These are phyloP conservation scores for Ophion obscuratus DNA, from an alignment of 2,888 invertebrate species.

Conservation along the genomic window DNA sequence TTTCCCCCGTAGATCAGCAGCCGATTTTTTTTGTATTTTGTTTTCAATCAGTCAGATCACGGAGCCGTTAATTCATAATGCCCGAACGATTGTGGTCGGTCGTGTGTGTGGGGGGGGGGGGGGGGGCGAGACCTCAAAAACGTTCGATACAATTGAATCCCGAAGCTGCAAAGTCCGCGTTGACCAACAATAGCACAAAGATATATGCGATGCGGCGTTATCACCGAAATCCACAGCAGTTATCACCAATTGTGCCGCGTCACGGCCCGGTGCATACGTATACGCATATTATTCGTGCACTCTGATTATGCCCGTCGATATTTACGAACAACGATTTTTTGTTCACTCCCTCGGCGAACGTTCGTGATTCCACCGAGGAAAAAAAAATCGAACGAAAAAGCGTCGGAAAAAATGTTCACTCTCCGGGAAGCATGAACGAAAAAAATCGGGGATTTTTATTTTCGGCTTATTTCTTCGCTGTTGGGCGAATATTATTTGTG, in stretches of 20 bases:
- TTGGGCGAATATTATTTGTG: background rate
- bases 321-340: conserved; percentile 37
- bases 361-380: background rate
- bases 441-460: too few relatives aligned
- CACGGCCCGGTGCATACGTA: conserved; percentile 23
- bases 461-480: background rate
- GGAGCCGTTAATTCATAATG: conserved; percentile 13
- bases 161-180: conserved; percentile 6
- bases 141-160: conserved; percentile 26
- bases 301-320: conserved; percentile 42
- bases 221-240: conserved; percentile 10
- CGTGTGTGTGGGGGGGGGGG: background rate
- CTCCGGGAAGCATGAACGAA: background rate
- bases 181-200: conserved; percentile 15
- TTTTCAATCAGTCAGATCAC: background rate
- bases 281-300: conserved; percentile 19
- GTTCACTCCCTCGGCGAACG: background rate
- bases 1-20: conserved; percentile 17
- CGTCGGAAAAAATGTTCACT: background rate
- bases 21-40: background rate
- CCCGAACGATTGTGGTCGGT: background rate
- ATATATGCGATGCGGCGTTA: conserved; percentile 11
- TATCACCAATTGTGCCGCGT: conserved; percentile 42
- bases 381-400: background rate
- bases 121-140: too few relatives aligned